A percentile compares a stretch with the other conserved stretches of the same genome.
phyloP scores from a whole-genome alignment of 2,888 invertebrate species.

The Melieria picta region DNA sequence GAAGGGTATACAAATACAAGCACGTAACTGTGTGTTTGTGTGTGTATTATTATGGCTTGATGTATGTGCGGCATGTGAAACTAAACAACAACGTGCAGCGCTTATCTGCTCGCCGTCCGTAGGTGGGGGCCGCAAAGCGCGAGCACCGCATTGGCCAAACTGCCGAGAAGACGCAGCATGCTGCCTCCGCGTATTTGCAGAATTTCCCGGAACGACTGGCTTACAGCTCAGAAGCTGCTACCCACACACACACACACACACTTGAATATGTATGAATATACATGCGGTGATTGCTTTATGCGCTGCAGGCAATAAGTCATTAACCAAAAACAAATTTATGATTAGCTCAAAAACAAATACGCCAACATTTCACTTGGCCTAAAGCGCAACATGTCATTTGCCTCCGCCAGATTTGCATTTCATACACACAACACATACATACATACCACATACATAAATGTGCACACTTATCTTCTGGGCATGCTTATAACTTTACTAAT shows the following conservation, averaged over 20 bases:
- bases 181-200: too few species aligned
- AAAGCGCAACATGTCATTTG: conserved; percentile 11
- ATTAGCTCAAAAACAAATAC: conserved; percentile 40
- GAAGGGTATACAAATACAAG: neutral
- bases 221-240: too few species aligned
- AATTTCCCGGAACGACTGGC: too few species aligned
- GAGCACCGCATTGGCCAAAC: too few species aligned
- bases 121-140: too few species aligned
- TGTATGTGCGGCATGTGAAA: too few species aligned
- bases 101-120: too few species aligned
- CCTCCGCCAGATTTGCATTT: neutral
- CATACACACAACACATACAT: neutral
- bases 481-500: neutral
- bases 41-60: neutral
- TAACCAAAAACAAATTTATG: conserved; percentile 45
- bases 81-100: too few species aligned
- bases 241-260: neutral
- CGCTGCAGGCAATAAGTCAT: conserved; percentile 46
- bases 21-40: neutral
- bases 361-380: conserved; percentile 7
- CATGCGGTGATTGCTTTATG: conserved; percentile 44
- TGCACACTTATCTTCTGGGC: neutral
- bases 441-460: neutral
- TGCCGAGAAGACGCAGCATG: too few species aligned
- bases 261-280: neutral